Percentiles rank a stretch among this genome's conserved stretches.
Conservation (phyloP, 2,888 invertebrate species). For the Andrena flavipes region DNA sequence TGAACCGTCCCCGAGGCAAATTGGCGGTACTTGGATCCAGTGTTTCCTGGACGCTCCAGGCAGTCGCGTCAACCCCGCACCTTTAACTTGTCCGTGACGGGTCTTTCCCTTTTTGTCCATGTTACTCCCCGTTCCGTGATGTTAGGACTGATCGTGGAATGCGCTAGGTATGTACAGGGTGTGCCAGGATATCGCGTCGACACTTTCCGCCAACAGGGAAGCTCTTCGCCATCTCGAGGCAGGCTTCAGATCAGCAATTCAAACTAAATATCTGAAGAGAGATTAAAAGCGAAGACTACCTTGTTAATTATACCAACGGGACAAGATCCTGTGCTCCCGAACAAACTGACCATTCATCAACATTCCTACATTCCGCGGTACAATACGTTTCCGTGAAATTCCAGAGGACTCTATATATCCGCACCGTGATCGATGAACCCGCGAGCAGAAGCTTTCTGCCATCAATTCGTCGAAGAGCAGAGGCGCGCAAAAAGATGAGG, state of each 20-base stretch:
- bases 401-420: neutral
- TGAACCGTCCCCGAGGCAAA: slow-evolving; percentile 14
- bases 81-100: neutral
- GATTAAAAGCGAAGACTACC: neutral
- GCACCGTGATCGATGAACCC: neutral
- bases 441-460: neutral
- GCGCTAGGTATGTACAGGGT: no score
- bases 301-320: neutral
- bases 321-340: neutral
- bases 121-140: slow-evolving; percentile 18
- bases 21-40: slow-evolving; percentile 18
- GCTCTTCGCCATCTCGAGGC: neutral
- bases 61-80: slow-evolving; percentile 7
- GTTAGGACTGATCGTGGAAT: neutral
- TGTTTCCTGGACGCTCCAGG: slow-evolving; percentile 1
- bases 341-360: neutral
- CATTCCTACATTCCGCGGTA: no score
- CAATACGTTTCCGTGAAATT: neutral
- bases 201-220: no score
- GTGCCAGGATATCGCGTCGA: no score
- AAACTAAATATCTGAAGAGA: neutral
- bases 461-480: slow-evolving; percentile 14
- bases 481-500: slow-evolving; percentile 20
- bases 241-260: neutral
- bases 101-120: slow-evolving; percentile 6